Conservation (phyloP, 2,888 invertebrate genomes). For the Idaea dimidiata region DNA sequence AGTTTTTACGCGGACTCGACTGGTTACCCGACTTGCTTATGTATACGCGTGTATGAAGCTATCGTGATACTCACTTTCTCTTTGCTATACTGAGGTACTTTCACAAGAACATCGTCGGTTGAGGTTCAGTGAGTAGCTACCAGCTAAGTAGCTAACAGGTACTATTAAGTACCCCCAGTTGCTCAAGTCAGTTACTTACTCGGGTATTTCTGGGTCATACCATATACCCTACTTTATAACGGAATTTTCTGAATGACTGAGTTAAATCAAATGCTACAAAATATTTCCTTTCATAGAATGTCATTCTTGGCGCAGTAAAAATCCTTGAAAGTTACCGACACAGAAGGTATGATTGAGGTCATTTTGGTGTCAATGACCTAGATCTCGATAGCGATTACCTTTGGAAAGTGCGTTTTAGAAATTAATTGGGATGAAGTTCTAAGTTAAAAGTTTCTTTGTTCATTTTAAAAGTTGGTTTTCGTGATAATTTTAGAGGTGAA, state of each 20-base stretch:
- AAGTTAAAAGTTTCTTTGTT: background rate
- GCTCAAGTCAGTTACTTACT: constrained; percentile 45
- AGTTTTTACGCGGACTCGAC: constrained; percentile 72
- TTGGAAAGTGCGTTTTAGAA: background rate
- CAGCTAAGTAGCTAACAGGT: background rate
- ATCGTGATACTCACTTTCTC: constrained; percentile 77
- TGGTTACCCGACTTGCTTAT: constrained; percentile 52
- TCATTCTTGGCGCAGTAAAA: constrained; percentile 5
- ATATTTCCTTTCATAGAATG: background rate
- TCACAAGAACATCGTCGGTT: constrained; percentile 73
- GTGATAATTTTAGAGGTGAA: background rate
- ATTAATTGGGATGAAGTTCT: background rate
- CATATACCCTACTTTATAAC: constrained; percentile 9
- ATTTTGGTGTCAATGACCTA: constrained; percentile 44
- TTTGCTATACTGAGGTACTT: constrained; percentile 61
- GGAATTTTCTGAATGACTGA: constrained; percentile 6
- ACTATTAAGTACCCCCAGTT: background rate
- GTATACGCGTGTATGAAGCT: constrained; percentile 61
- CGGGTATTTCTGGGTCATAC: constrained; percentile 23
- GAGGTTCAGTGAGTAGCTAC: constrained; percentile 62
- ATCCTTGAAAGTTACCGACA: constrained; percentile 30
- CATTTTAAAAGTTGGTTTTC: background rate
- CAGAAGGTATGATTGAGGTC: constrained; percentile 49
- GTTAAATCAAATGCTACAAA: background rate
- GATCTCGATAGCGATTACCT: constrained; percentile 13